Conservation (phyloP, 2,888 invertebrate species). For the Megaustenia siamemsis region DNA sequence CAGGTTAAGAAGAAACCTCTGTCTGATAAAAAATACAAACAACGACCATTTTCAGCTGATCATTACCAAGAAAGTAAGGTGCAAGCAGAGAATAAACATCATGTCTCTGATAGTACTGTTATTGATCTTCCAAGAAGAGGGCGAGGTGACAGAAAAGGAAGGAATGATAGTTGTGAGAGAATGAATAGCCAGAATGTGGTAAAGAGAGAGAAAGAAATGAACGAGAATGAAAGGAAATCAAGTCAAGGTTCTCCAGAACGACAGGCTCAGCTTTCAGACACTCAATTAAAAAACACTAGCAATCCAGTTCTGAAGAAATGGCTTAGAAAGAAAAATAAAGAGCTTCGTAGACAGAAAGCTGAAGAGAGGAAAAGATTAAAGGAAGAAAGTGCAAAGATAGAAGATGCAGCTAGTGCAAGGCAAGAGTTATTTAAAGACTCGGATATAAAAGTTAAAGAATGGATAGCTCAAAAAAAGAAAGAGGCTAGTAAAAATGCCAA, state of each 20-base stretch:
- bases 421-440: conserved; percentile 55
- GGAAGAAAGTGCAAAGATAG: conserved; percentile 49
- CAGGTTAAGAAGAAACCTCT: neutral
- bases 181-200: neutral
- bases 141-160: neutral
- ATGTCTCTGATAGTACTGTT: neutral
- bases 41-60: conserved; percentile 25
- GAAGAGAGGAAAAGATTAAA: conserved; percentile 52
- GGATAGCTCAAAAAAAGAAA: conserved; percentile 69
- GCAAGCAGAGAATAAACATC: neutral
- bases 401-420: conserved; percentile 33
- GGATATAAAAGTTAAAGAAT: conserved; percentile 65
- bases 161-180: neutral
- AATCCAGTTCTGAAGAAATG: conserved; percentile 56
- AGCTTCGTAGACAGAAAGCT: conserved; percentile 49
- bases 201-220: neutral
- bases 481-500: conserved; percentile 61
- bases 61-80: neutral
- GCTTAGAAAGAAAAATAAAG: conserved; percentile 53
- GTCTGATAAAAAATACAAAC: neutral
- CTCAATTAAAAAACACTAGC: conserved; percentile 52
- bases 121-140: neutral
- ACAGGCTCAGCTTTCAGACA: conserved; percentile 25
- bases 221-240: neutral
- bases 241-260: neutral